A percentile compares a stretch with the other conserved stretches of the same genome.
These are phyloP conservation scores for Latheticus oryzae DNA, from an alignment of 2,888 invertebrate genomes.

Conservation along the genomic window DNA sequence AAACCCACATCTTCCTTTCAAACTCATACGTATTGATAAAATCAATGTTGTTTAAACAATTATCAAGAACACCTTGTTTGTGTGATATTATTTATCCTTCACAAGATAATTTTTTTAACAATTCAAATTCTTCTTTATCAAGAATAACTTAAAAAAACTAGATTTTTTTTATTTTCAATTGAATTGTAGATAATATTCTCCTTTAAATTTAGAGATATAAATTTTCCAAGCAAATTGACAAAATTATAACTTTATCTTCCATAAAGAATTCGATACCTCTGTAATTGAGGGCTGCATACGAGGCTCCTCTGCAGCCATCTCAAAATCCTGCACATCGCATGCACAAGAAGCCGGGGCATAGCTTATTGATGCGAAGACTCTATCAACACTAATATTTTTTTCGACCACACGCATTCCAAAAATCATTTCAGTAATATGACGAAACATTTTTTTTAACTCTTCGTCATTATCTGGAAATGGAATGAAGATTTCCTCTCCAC, in stretches of 20 bases:
- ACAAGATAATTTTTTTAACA: conserved; percentile 28
- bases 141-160: conserved; percentile 28
- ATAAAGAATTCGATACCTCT: conserved; percentile 16
- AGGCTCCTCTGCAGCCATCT: conserved; percentile 17
- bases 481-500: conserved; percentile 19
- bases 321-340: conserved; percentile 25
- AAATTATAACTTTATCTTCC: conserved; percentile 15
- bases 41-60: conserved; percentile 29
- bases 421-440: conserved; percentile 18
- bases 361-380: conserved; percentile 20
- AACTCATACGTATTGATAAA: conserved; percentile 25
- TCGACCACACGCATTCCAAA: conserved; percentile 16
- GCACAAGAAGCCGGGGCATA: conserved; percentile 16
- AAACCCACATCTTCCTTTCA: conserved; percentile 23
- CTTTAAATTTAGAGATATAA: conserved; percentile 28
- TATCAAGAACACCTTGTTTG: conserved; percentile 29
- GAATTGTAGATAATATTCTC: conserved; percentile 29
- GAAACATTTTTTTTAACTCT: conserved; percentile 14
- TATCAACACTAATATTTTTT: conserved; percentile 13
- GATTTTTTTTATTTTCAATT: conserved; percentile 28
- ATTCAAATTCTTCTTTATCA: conserved; percentile 29
- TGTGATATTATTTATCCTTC: conserved; percentile 27
- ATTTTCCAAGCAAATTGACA: conserved; percentile 19
- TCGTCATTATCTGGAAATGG: conserved; percentile 25
- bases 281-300: conserved; percentile 19